Evolutionary conservation across 1,140 invertebrate genomes (phyloP).

Genomic region (Pseudomyrmex pallidus): DNA sequence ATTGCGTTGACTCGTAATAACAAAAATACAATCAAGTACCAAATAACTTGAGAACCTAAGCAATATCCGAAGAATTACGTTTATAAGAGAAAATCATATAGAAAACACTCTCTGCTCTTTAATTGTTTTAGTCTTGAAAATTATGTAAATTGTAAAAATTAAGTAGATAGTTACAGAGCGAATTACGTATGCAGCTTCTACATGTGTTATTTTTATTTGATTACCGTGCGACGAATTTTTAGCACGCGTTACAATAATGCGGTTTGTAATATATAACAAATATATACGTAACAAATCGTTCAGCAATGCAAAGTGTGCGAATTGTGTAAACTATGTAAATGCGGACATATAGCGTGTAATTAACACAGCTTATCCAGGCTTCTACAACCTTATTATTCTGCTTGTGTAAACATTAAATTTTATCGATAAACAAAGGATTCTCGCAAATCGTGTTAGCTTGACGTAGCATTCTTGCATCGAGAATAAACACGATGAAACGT

Average conservation of each 20-base stretch:
- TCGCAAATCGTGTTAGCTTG: slow-evolving; percentile 12
- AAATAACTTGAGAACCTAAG: background rate
- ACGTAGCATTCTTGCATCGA: slow-evolving; percentile 27
- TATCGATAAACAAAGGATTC: slow-evolving; percentile 57
- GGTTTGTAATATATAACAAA: background rate
- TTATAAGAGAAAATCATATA: background rate
- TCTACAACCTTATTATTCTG: slow-evolving; percentile 36
- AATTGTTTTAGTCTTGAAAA: background rate
- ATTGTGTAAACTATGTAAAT: background rate
- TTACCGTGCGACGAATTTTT: background rate
- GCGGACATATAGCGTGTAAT: slow-evolving; percentile 33
- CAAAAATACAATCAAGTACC: background rate
- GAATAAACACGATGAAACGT: slow-evolving; percentile 33
- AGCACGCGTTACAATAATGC: slow-evolving; percentile 14
- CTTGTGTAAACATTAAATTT: slow-evolving; percentile 50
- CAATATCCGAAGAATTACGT: background rate
- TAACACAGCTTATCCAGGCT: slow-evolving; percentile 52
- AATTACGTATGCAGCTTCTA: background rate
- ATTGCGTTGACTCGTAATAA: background rate
- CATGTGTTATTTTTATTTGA: slow-evolving; percentile 4
- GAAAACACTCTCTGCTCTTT: background rate
- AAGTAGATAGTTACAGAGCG: background rate
- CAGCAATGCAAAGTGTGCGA: slow-evolving; percentile 25
- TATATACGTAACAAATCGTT: slow-evolving; percentile 8
- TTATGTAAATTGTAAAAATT: background rate